Evolutionary conservation across 2,888 invertebrate species (phyloP), one percentile per base, ranked within the genome.

Genomic region (Coelopa pilipes): DNA sequence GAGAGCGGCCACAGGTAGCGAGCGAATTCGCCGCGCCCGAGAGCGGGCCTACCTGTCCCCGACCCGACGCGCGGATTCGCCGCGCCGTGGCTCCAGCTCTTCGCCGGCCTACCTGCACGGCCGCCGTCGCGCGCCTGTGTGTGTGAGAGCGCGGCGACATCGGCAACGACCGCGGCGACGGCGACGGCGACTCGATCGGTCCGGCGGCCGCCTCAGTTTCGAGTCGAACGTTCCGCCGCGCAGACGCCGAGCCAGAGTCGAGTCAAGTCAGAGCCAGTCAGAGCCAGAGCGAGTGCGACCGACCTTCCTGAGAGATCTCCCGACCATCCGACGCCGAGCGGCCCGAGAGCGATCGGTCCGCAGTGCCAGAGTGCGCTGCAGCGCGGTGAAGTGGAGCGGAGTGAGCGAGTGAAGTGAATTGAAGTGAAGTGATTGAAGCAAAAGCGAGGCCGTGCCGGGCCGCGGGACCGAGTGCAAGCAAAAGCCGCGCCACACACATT

Each of bases 191-290:
- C 66, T 57, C 59, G 24, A 65, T 74, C 70, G 45, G 46, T 34
- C 45, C 53, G 60, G 34, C 34, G 34, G 60, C 60, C 72, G 74
- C 76, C 78, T 83, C 81, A 85, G 85, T 85, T 83, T 83, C 80
- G 80, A 83, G 79, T 79, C 80, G 77, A 82, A 85, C 84, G 84
- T 83, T 83, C 81, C 80, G 81, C 82, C 83, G 85, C 85, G 83
- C 83, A 84, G 85, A 83, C 84, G 85, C 85, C 77, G 78, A 74
- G 50, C 63, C 21, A 63, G 55, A 24, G 65, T 34, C 71, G 63
- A 47, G 65, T 10, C 17, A 34, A 50, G 63, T 49, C 11, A 49
- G 57, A 34, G 47, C 1, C 19, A 19, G 12, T 57, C 15, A 55
- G 46, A 50, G 55, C 1, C n/a, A 55, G 10, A 49, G 53, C n/a